Base-by-base conservation (phyloP, 2,797 vertebrate species). In the Channa striata region DNA sequence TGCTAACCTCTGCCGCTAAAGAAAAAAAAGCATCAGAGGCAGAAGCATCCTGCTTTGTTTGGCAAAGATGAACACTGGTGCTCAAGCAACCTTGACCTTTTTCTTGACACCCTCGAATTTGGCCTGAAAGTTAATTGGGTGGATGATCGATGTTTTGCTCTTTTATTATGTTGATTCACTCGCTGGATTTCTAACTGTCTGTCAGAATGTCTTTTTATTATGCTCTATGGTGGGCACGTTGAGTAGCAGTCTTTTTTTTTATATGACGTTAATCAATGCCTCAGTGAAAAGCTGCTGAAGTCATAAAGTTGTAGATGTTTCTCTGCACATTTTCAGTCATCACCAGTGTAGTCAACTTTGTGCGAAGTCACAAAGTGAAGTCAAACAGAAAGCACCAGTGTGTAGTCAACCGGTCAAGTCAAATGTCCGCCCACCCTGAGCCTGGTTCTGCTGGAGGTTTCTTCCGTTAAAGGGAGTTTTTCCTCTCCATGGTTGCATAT, bases 91-190 rank as follows among this genome's bases (percentile, higher is more conserved):
- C 78, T 83, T 85, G 85, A 86, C 82, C 88, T 90, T 90, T 84
- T 50, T 72, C 43, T 51, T 72, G 82, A 85, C 79, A 62, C 65
- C 47, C 53, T 82, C 70, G 89, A 83, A 89, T 89, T 85, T 83
- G 72, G 72, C 56, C 67, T 82, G 84, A 89, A 79, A 84, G 79
- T 82, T 87, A 90, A 92, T 86, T 87, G 82, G 83, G 49, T 40
- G 25, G 71, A 84, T 85, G 88, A 91, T 84, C 77, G 81, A 92
- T 85, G 81, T 69, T 44, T 77, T 80, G 80, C 76, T 80, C 72
- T 89, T 87, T 88, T 87, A 86, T 85, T 80, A 81, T 86, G 85
- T 88, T 85, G 85, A 87, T 89, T 82, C 76, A 71, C 77, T 67
- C 62, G 77, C 65, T 76, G 82, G 59, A 78, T 87, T 69, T 63